These are phyloP conservation scores for Tricholauxania praeusta DNA, from an alignment of 2,888 invertebrate genomes.

Conservation along the genomic window DNA sequence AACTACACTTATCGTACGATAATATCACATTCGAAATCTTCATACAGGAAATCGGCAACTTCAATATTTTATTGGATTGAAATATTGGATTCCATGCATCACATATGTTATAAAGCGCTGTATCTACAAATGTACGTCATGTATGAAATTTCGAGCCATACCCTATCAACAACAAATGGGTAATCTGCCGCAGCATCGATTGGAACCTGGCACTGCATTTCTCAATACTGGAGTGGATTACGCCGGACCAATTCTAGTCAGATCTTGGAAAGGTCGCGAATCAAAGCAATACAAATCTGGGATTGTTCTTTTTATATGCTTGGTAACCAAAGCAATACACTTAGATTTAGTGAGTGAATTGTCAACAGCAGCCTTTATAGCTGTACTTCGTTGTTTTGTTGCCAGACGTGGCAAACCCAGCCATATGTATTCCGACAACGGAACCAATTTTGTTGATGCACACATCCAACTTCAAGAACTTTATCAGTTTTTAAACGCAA, in stretches of 20 bases:
- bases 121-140: constrained; percentile 42
- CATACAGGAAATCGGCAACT: constrained; percentile 44
- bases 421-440: constrained; percentile 40
- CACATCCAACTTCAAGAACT: constrained; percentile 39
- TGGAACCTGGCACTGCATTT: constrained; percentile 46
- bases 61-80: constrained; percentile 38
- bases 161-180: constrained; percentile 45
- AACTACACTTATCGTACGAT: constrained; percentile 33
- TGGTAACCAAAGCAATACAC: constrained; percentile 53
- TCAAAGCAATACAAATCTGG: constrained; percentile 49
- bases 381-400: constrained; percentile 52
- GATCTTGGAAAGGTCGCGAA: constrained; percentile 46
- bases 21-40: constrained; percentile 40
- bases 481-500: constrained; percentile 23
- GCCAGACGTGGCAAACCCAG: constrained; percentile 43
- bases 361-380: constrained; percentile 51
- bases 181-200: constrained; percentile 41
- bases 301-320: constrained; percentile 51
- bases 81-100: constrained; percentile 39
- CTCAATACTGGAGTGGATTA: constrained; percentile 48
- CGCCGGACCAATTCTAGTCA: constrained; percentile 47
- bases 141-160: constrained; percentile 35
- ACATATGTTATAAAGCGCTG: constrained; percentile 35
- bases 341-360: constrained; percentile 49
- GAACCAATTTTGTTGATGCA: constrained; percentile 43